Evolutionary conservation across 2,888 invertebrate species (phyloP).

Genomic region (Synergus japonicus): DNA sequence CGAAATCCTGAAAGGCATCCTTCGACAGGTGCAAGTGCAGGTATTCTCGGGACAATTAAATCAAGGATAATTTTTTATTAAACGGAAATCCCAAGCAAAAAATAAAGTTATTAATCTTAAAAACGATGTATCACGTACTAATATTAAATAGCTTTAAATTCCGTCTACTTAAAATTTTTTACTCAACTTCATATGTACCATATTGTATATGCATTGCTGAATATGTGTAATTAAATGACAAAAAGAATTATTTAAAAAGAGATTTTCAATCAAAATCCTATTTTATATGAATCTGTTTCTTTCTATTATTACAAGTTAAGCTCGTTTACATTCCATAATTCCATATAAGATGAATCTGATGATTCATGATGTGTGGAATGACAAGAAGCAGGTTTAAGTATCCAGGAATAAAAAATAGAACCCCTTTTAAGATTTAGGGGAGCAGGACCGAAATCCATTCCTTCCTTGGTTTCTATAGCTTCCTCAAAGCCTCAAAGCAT

Average conservation of each 20-base stretch:
- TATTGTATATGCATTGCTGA: no score
- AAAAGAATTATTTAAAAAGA: no score
- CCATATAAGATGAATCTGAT: not conserved
- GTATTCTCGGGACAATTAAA: constrained; percentile 10
- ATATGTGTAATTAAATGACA: no score
- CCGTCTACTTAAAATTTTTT: no score
- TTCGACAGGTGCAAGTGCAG: constrained; percentile 35
- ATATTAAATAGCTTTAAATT: no score
- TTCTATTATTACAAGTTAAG: no score
- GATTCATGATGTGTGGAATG: constrained; percentile 24
- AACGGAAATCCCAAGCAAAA: not conserved
- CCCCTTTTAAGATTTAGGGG: not conserved
- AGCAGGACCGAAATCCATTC: constrained; percentile 16
- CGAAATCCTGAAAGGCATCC: constrained; percentile 30
- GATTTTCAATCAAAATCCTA: no score
- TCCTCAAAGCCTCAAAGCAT: constrained; percentile 9
- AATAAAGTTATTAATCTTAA: not conserved
- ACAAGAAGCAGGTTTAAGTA: constrained; percentile 10
- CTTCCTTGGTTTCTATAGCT: constrained; percentile 5
- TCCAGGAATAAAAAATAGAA: constrained; percentile 1
- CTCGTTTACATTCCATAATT: not conserved
- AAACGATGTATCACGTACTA: no score
- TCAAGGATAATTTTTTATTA: constrained; percentile 30
- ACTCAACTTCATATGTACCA: no score
- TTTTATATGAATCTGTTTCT: no score